Evolutionary conservation across 2,113 vertebrate genomes (phyloP), one percentile per base, ranked within the genome.

Genomic region (Ceyx cyanopectus): DNA sequence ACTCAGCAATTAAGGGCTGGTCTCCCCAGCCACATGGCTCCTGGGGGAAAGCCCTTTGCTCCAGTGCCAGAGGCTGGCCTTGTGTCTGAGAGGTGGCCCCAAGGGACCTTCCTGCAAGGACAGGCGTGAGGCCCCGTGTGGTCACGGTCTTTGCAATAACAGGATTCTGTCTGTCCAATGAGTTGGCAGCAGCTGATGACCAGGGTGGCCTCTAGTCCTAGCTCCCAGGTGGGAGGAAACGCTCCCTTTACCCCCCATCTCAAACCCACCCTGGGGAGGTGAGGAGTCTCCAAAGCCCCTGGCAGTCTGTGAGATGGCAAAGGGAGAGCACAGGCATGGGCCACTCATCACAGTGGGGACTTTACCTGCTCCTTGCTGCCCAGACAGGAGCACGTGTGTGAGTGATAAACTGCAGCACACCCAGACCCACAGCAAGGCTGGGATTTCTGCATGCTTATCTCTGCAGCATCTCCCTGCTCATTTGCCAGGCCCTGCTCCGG

Each of bases 101-200:
- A 6, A 69, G 82, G 76, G 95, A 96, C 95, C 95, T 95, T 95
- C 92, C 82, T 87, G 87, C 95, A 96, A 95, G 93, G 95, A 92
- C 93, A 92, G 85, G 90, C 75, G 3, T 76, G 93, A 93, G 93
- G 94, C 94, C 92, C 93, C 0, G 0, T 58, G 87, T 93, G 87
- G 93, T 95, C 93, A 93, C 3, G 32, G 87, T 92, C 92, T 90
- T 67, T 77, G 58, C 92, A 95, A 93, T 94, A 96, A 96, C 93
- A 95, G 94, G 94, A 93, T 94, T 91, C 85, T 94, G 29, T 86
- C 90, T 83, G 69, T 94, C 88, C 90, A 89, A 67, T 2, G 9
- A 78, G 53, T 26, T 91, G 82, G 92, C 68, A 77, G 96, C 85
- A 76, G 68, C 90, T 62, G 54, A 87, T 77, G 76, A 73, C 89